Percentiles rank a stretch among this genome's conserved stretches.
phyloP scores from a whole-genome alignment of 1,140 invertebrate species.

The Druon quercuslanigerum region DNA sequence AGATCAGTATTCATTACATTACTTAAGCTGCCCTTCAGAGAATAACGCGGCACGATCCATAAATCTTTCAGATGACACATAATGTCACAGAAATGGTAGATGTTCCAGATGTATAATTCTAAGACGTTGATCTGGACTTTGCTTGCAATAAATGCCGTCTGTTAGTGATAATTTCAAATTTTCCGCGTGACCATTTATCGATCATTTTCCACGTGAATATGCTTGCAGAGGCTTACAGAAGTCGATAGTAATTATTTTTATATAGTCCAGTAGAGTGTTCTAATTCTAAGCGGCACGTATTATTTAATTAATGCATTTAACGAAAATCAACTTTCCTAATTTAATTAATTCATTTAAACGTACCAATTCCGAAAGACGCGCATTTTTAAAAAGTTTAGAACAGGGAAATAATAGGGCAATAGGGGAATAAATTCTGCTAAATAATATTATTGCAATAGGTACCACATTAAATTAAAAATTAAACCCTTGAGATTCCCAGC shows the following conservation, averaged over 20 bases:
- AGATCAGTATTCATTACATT: not conserved
- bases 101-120: slow-evolving; percentile 9
- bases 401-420: too few species aligned
- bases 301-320: not conserved
- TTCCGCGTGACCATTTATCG: slow-evolving; percentile 11
- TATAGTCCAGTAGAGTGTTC: too few species aligned
- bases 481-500: too few species aligned
- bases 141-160: slow-evolving; percentile 57
- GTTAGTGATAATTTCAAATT: slow-evolving; percentile 50
- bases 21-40: slow-evolving; percentile 12
- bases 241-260: slow-evolving; percentile 33
- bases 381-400: too few species aligned
- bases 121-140: slow-evolving; percentile 50
- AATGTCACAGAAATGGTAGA: not conserved
- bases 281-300: not conserved
- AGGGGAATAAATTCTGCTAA: too few species aligned
- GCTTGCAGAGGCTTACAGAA: slow-evolving; percentile 33
- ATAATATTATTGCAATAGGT: too few species aligned
- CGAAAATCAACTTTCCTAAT: too few species aligned
- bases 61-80: not conserved
- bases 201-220: slow-evolving; percentile 45
- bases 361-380: too few species aligned
- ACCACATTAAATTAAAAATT: too few species aligned
- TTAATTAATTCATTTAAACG: too few species aligned
- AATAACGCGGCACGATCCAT: not conserved